These are phyloP conservation scores for Drosophila sordidapex DNA, from an alignment of 2,888 invertebrate genomes.

Conservation along the genomic window DNA sequence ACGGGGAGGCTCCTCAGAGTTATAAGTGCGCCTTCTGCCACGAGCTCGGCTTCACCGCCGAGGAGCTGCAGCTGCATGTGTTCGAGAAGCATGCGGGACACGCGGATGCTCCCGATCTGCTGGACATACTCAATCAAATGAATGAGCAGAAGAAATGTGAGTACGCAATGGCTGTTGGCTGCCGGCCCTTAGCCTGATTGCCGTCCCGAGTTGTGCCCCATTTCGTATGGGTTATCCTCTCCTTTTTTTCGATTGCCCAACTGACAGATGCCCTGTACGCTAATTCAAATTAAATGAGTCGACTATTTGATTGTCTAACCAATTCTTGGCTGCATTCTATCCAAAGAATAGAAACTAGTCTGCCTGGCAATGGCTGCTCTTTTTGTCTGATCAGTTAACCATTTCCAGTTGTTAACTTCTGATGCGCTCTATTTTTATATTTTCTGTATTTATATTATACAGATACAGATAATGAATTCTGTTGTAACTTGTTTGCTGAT, in stretches of 20 bases:
- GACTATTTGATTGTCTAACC: neutral
- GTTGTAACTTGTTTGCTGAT: neutral
- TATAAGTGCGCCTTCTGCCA: slow-evolving; percentile 56
- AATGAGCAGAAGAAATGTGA: slow-evolving; percentile 40
- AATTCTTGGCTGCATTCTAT: neutral
- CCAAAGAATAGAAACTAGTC: neutral
- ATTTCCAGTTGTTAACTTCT: too few relatives aligned
- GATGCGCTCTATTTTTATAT: too few relatives aligned
- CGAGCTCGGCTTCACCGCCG: slow-evolving; percentile 41
- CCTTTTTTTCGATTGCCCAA: neutral
- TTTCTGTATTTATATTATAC: too few relatives aligned
- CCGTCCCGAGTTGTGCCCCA: neutral
- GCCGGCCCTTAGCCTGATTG: slow-evolving; percentile 24
- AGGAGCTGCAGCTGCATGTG: slow-evolving; percentile 47
- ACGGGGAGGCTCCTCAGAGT: slow-evolving; percentile 60
- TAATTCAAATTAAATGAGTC: neutral
- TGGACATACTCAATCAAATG: slow-evolving; percentile 48
- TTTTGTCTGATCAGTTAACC: neutral
- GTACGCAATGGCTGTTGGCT: slow-evolving; percentile 19
- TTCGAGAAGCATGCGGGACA: slow-evolving; percentile 39
- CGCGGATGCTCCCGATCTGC: slow-evolving; percentile 35
- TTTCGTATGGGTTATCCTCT: neutral
- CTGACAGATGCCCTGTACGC: neutral
- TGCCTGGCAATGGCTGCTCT: neutral
- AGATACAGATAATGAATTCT: neutral